Percentiles rank a stretch among this genome's conserved stretches.
Evolutionary conservation across 1,140 invertebrate species (phyloP).

Genomic region (Prorops nasuta): DNA sequence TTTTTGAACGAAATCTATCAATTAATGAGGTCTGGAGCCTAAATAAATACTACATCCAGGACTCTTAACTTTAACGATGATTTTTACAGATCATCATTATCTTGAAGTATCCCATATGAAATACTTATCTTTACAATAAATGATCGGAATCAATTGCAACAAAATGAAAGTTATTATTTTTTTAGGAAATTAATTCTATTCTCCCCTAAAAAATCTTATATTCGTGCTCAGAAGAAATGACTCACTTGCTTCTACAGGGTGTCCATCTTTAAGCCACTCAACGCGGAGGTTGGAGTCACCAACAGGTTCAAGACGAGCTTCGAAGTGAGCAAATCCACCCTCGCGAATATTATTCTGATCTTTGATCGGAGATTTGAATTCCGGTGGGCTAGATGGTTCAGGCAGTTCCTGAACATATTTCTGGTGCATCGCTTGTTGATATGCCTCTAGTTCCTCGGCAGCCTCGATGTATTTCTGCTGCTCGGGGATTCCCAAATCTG

Average conservation of each 20-base stretch:
- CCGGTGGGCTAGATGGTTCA: conserved; percentile 76
- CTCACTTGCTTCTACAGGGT: conserved; percentile 81
- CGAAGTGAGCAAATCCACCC: conserved; percentile 93
- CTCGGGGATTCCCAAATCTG: conserved; percentile 86
- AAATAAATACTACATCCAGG: too few relatives aligned
- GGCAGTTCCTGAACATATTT: conserved; percentile 75
- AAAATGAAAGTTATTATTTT: background rate
- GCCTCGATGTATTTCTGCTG: conserved; percentile 91
- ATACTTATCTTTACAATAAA: too few relatives aligned
- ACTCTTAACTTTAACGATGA: too few relatives aligned
- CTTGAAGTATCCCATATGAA: too few relatives aligned
- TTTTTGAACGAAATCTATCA: too few relatives aligned
- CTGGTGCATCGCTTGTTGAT: conserved; percentile 74
- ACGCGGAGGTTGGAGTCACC: conserved; percentile 89
- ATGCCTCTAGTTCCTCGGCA: conserved; percentile 90
- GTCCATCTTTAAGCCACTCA: conserved; percentile 94
- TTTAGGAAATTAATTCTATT: too few relatives aligned
- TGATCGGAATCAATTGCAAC: too few relatives aligned
- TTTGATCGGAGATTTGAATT: conserved; percentile 91
- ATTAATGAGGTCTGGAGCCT: too few relatives aligned
- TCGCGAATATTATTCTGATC: conserved; percentile 86
- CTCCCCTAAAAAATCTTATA: conserved; percentile 2
- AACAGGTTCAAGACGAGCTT: conserved; percentile 89
- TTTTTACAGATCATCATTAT: too few relatives aligned
- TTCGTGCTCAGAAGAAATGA: conserved; percentile 6